A percentile compares a stretch with the other conserved stretches of the same genome.
phyloP scores from a whole-genome alignment of 2,888 invertebrate species.

The Thecocarcelia acutangulata region DNA sequence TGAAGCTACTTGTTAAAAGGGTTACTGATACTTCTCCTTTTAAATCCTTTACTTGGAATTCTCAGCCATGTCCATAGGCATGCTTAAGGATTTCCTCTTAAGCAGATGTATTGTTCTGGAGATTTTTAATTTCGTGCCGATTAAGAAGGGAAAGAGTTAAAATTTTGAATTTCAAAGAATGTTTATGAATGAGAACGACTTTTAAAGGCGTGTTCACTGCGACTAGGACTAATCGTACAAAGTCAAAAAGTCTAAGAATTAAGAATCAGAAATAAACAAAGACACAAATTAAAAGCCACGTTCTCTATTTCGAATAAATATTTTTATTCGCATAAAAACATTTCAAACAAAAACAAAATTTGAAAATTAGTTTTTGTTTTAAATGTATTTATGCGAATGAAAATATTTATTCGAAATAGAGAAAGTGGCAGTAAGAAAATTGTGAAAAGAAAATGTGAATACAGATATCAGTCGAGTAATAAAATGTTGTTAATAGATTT shows the following conservation, averaged over 20 bases:
- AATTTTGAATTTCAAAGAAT: slow-evolving; percentile 18
- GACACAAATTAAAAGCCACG: too few species aligned
- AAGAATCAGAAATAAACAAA: background rate
- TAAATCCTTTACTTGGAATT: slow-evolving; percentile 36
- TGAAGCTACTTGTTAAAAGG: slow-evolving; percentile 67
- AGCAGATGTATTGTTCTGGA: slow-evolving; percentile 38
- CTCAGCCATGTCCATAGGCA: slow-evolving; percentile 35
- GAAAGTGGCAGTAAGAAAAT: too few species aligned
- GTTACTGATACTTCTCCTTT: slow-evolving; percentile 43
- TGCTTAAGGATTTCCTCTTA: slow-evolving; percentile 37
- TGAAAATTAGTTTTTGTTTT: too few species aligned
- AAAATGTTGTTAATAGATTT: too few species aligned
- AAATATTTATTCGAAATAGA: too few species aligned
- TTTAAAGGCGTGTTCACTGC: background rate
- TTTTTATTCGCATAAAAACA: too few species aligned
- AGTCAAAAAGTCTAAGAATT: slow-evolving; percentile 63
- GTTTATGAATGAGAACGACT: slow-evolving; percentile 47
- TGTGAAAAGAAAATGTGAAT: too few species aligned
- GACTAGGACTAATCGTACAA: slow-evolving; percentile 35
- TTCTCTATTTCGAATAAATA: too few species aligned
- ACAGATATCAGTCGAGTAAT: too few species aligned
- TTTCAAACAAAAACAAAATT: too few species aligned
- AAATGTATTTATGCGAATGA: too few species aligned
- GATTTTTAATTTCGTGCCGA: background rate
- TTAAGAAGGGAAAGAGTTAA: slow-evolving; percentile 37